These are phyloP conservation scores for Carcharodon carcharias DNA, from an alignment of 2,797 vertebrate genomes.

Conservation along the genomic window DNA sequence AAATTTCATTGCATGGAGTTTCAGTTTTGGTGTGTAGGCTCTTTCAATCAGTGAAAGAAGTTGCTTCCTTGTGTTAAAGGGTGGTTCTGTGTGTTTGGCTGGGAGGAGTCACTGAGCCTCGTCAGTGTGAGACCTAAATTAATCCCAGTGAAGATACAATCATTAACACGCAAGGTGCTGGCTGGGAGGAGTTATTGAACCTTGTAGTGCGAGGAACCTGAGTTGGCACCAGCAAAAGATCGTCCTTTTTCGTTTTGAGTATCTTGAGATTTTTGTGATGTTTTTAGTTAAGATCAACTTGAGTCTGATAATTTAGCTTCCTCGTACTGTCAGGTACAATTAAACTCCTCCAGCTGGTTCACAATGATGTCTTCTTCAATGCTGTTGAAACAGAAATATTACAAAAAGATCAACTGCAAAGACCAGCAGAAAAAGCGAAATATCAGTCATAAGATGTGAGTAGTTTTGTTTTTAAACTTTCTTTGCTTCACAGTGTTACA, in stretches of 20 bases:
- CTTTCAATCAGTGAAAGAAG: not conserved
- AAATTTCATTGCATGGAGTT: not conserved
- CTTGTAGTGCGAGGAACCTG: conserved; percentile 23
- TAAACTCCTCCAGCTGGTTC: conserved; percentile 15
- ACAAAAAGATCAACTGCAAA: conserved; percentile 28
- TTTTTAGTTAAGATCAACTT: conserved; percentile 5
- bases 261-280: not conserved
- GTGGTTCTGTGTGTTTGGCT: conserved; percentile 4
- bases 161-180: conserved; percentile 34
- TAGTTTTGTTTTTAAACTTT: conserved; percentile 21
- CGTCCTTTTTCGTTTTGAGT: conserved; percentile 6
- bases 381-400: conserved; percentile 35
- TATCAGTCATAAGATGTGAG: conserved; percentile 30
- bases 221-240: conserved; percentile 26
- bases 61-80: conserved; percentile 8
- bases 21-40: not conserved
- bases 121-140: conserved; percentile 19
- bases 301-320: conserved; percentile 19
- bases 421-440: conserved; percentile 14
- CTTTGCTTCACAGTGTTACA: not conserved
- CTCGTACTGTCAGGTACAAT: conserved; percentile 25
- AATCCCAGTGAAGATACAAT: conserved; percentile 30
- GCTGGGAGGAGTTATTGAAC: conserved; percentile 33
- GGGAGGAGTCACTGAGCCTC: conserved; percentile 8
- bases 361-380: conserved; percentile 16